phyloP scores from a whole-genome alignment of 1,140 invertebrate genomes.

The Scylla paramamosain region DNA sequence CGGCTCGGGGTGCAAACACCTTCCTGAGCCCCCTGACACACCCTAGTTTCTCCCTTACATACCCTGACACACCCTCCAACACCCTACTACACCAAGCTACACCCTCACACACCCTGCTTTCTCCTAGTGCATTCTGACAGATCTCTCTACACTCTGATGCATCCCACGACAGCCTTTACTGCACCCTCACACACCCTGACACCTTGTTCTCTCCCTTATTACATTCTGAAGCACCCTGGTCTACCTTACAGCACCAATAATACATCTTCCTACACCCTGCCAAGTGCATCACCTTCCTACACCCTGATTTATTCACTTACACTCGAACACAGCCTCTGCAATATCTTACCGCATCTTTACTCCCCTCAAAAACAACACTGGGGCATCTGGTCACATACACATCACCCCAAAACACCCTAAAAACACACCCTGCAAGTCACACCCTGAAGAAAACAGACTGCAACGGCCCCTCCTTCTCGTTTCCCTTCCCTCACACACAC shows the following conservation, averaged over 20 bases:
- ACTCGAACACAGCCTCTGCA: neutral
- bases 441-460: neutral
- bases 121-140: neutral
- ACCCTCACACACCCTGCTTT: neutral
- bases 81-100: neutral
- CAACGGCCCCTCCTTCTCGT: neutral
- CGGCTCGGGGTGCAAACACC: neutral
- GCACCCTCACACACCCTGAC: neutral
- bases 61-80: neutral
- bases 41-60: neutral
- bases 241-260: too few species aligned
- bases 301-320: too few species aligned
- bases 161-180: neutral
- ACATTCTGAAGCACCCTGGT: too few species aligned
- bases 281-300: too few species aligned
- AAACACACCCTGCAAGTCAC: neutral
- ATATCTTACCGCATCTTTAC: too few species aligned
- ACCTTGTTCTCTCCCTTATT: neutral
- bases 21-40: neutral
- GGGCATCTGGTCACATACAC: neutral
- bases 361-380: neutral
- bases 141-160: neutral
- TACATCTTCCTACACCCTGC: too few species aligned
- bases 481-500: neutral
- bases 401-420: too few species aligned